Base-by-base conservation (phyloP, 2,113 vertebrate genomes). In the Poeciliopsis retropinna region DNA sequence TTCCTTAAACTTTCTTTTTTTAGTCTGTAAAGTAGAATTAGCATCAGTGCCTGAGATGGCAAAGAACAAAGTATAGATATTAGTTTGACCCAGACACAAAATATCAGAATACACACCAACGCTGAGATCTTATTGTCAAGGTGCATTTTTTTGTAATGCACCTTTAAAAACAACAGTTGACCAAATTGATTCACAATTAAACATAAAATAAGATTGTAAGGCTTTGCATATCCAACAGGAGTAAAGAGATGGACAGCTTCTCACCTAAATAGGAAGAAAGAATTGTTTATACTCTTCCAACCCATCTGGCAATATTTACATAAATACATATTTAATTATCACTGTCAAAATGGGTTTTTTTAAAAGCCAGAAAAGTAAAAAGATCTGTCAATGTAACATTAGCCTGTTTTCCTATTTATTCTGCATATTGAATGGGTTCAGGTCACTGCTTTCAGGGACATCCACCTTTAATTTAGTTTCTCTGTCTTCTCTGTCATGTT, bases 381-480 rank as follows among this genome's bases (percentile, higher is more conserved):
- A 32, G 11, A 62, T 31, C 8, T 67, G 67, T 72, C 66, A 82
- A 85, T 74, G 31, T 71, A 73, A 30, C 62, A 70, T 72, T 29
- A 44, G 67, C 67, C 64, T 80, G 64, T 84, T 81, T 84, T 81
- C 47, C 30, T 69, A 19, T 64, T 76, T 51, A 19, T 57, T 79
- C 39, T 74, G 84, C 78, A 73, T 82, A 61, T 31, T 41, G 29
- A 71, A 80, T 64, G 65, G 72, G 83, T 85, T 90, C 75, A 80
- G 84, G 87, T 87, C 83, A 77, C 19, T 67, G 78, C 80, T 87
- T 88, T 80, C 77, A 82, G 81, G 84, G 83, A 90, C 80, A 84
- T 89, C 81, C 84, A 74, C 73, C 75, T 73, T 67, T 78, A 60
- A 41, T 27, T 39, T 60, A 75, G 69, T 72, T 80, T 79, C 74